A percentile compares a stretch with the other conserved stretches of the same genome.
phyloP scores from a whole-genome alignment of 2,888 invertebrate species.

The Hydrotaea diabolus region DNA sequence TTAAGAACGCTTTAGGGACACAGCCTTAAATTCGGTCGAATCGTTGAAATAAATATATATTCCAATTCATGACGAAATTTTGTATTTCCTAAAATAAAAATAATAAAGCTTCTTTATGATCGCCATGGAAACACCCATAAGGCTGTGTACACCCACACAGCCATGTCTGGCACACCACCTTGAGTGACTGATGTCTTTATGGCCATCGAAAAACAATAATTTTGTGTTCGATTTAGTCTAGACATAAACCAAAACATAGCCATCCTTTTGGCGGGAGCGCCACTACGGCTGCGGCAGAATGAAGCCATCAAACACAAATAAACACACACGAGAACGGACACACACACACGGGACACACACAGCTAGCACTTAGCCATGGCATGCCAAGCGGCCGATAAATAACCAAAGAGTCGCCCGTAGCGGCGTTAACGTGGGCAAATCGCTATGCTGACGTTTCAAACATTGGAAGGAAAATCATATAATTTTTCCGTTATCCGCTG shows the following conservation, averaged over 20 bases:
- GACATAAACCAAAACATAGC: constrained; percentile 56
- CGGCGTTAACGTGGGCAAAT: constrained; percentile 41
- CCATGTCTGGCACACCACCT: not conserved
- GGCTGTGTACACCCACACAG: not conserved
- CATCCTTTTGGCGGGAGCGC: constrained; percentile 25
- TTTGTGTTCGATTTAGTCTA: constrained; percentile 66
- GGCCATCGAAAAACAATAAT: not conserved
- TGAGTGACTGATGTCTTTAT: constrained; percentile 1
- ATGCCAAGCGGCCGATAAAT: constrained; percentile 1
- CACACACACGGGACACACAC: not conserved
- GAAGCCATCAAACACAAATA: not conserved
- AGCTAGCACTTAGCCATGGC: not conserved
- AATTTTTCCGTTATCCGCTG: constrained; percentile 9
- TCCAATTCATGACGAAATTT: too few relatives aligned
- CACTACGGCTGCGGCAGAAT: constrained; percentile 32
- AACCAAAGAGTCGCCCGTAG: constrained; percentile 39
- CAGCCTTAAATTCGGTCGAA: too few relatives aligned
- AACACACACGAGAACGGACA: not conserved
- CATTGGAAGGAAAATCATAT: constrained; percentile 68
- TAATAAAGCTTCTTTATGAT: too few relatives aligned
- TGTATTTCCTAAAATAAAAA: too few relatives aligned
- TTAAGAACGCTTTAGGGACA: too few relatives aligned
- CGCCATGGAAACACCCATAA: constrained; percentile 42
- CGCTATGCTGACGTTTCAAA: constrained; percentile 47
- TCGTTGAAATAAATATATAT: too few relatives aligned